A percentile compares a stretch with the other conserved stretches of the same genome.
phyloP scores from a whole-genome alignment of 2,113 vertebrate species.

The Atherinomorus stipes region DNA sequence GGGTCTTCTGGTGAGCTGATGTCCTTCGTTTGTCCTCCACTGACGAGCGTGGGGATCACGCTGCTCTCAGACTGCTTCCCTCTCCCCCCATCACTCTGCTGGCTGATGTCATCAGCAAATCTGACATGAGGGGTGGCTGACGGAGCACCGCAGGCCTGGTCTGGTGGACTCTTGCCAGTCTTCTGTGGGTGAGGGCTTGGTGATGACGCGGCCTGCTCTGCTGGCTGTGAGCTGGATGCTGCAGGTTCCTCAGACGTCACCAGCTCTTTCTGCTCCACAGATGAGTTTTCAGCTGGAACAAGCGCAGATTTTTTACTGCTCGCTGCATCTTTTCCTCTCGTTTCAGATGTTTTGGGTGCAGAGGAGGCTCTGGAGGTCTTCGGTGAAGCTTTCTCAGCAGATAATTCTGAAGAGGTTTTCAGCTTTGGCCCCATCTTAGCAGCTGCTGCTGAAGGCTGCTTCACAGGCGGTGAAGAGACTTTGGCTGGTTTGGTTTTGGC shows the following conservation, averaged over 20 bases:
- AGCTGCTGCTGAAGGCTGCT: conserved; percentile 47
- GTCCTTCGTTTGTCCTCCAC: conserved; percentile 25
- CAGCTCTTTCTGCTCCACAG: conserved; percentile 9
- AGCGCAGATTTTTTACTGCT: conserved; percentile 40
- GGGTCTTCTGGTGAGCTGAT: conserved; percentile 64
- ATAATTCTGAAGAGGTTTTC: conserved; percentile 63
- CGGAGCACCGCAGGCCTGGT: conserved; percentile 7
- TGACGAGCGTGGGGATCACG: conserved; percentile 25
- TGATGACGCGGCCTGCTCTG: conserved; percentile 16
- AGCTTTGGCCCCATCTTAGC: conserved; percentile 73
- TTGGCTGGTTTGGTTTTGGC: conserved; percentile 81
- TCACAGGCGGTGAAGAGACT: conserved; percentile 67
- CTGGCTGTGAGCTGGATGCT: conserved; percentile 11
- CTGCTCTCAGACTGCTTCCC: conserved; percentile 17
- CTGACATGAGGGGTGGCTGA: conserved; percentile 18
- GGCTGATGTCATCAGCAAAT: conserved; percentile 10
- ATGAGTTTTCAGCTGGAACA: neutral
- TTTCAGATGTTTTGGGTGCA: conserved; percentile 62
- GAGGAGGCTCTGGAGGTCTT: conserved; percentile 66
- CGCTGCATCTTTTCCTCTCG: conserved; percentile 53
- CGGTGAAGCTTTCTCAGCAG: conserved; percentile 56
- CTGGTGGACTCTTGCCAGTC: conserved; percentile 8
- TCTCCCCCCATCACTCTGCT: conserved; percentile 25
- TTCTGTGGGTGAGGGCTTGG: conserved; percentile 34
- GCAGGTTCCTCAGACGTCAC: neutral